Evolutionary conservation across 2,888 invertebrate genomes (phyloP).

Genomic region (Seira musarum): DNA sequence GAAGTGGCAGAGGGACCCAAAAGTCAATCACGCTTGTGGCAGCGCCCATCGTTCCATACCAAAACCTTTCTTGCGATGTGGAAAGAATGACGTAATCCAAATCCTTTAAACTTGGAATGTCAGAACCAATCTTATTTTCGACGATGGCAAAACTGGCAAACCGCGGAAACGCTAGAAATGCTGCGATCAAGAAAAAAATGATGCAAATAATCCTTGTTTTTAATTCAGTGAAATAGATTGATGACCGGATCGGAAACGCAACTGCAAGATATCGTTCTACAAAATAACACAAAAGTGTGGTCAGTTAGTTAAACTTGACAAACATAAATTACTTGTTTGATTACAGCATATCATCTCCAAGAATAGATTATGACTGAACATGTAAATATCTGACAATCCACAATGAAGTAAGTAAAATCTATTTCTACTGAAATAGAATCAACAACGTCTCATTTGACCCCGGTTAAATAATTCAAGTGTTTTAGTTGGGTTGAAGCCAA

Average conservation of each 20-base stretch:
- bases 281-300: too few species aligned
- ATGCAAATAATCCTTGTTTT: neutral
- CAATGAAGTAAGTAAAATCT: too few species aligned
- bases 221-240: neutral
- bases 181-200: neutral
- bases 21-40: neutral
- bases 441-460: too few species aligned
- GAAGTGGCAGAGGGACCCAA: slow-evolving; percentile 5
- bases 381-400: too few species aligned
- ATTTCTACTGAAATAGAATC: too few species aligned
- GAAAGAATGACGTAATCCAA: neutral
- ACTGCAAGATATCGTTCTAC: neutral
- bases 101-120: neutral
- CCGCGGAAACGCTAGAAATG: neutral
- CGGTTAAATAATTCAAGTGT: too few species aligned
- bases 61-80: neutral
- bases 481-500: too few species aligned
- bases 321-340: too few species aligned
- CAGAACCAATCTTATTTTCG: neutral
- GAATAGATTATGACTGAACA: too few species aligned
- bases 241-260: neutral
- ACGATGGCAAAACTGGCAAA: neutral
- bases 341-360: too few species aligned
- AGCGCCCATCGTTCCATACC: neutral
- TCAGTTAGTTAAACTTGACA: too few species aligned